Conservation (phyloP, 1,140 invertebrate genomes). For the Ylistrum balloti region DNA sequence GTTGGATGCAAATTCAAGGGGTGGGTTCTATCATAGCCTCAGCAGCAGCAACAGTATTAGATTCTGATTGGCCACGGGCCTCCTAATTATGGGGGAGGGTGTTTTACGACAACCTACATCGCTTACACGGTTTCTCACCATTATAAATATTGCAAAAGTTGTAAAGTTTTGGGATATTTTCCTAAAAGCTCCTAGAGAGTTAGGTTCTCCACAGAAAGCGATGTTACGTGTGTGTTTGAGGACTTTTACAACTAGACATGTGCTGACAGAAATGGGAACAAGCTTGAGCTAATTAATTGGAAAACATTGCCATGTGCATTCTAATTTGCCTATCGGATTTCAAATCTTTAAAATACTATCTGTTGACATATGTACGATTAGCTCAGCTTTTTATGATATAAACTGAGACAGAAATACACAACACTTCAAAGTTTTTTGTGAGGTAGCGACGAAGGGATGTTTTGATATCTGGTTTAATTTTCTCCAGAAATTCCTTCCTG, state of each 20-base stretch:
- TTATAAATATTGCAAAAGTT: conserved; percentile 56
- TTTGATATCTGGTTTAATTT: conserved; percentile 49
- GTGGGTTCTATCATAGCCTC: conserved; percentile 24
- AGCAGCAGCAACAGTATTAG: conserved; percentile 12
- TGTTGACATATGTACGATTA: conserved; percentile 53
- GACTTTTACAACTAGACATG: background rate
- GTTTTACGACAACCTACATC: conserved; percentile 18
- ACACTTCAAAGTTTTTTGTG: conserved; percentile 42
- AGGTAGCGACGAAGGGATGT: conserved; percentile 45
- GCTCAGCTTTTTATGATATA: conserved; percentile 42
- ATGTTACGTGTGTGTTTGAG: background rate
- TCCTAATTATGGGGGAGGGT: conserved; percentile 52
- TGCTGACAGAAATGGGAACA: conserved; percentile 41
- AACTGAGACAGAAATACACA: conserved; percentile 30
- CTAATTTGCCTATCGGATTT: conserved; percentile 49
- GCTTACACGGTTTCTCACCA: conserved; percentile 45
- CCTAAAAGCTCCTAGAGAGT: conserved; percentile 45
- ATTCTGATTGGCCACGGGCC: conserved; percentile 41
- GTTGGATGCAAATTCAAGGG: conserved; percentile 37
- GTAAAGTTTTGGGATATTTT: conserved; percentile 39
- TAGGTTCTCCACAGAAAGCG: background rate
- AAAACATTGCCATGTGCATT: conserved; percentile 49
- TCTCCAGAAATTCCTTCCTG: conserved; percentile 44
- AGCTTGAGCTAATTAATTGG: conserved; percentile 51
- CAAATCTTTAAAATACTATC: conserved; percentile 49